Evolutionary conservation across 2,888 invertebrate species (phyloP), one percentile per base, ranked within the genome.

Genomic region (Keiferia lycopersicella): DNA sequence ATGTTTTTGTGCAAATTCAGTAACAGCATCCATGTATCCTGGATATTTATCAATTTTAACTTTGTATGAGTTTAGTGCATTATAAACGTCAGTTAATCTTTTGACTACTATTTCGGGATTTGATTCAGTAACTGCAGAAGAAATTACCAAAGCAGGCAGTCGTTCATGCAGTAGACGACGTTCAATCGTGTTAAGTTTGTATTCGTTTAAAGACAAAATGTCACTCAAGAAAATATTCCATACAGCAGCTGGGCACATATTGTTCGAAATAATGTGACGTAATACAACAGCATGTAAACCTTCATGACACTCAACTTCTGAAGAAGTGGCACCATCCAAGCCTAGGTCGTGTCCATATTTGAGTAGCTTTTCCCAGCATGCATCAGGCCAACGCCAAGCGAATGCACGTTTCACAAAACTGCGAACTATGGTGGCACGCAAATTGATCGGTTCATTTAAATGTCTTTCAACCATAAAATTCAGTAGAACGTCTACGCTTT

Each of bases 241-340:
- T 11, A 86, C 61, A 2, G 59, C 41, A 2, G 63, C n/a, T 0
- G 76, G 63, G 18, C 73, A 71, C 1, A 71, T 61, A 2, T 71
- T 69, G n/a, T 67, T 68, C 7, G 68, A 61, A 34, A 87, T 58
- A 18, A 88, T 65, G 12, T 78, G 70, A 1, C 85, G 79, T 50
- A 87, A 68, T 2, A 88, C 71, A 1, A 81, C 81, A 0, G 82
- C 80, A 58, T 88, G 88, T 14, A 88, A 67, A 1, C 86, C 87
- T 70, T 88, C 88, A 0, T 30, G 48, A 64, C 85, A 88, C 0
- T 75, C 64, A 0, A 77, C 80, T 60, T 79, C 76, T 2, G 81
- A 38, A 0, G 67, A 8, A 2, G 58, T 65, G 10, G 7, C 34
- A 0, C 88, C 88, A 63, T 87, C 83, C 4, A 88, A 69, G 0